These are phyloP conservation scores for Sisor rabdophorus DNA, from an alignment of 2,113 vertebrate species.

Conservation along the genomic window DNA sequence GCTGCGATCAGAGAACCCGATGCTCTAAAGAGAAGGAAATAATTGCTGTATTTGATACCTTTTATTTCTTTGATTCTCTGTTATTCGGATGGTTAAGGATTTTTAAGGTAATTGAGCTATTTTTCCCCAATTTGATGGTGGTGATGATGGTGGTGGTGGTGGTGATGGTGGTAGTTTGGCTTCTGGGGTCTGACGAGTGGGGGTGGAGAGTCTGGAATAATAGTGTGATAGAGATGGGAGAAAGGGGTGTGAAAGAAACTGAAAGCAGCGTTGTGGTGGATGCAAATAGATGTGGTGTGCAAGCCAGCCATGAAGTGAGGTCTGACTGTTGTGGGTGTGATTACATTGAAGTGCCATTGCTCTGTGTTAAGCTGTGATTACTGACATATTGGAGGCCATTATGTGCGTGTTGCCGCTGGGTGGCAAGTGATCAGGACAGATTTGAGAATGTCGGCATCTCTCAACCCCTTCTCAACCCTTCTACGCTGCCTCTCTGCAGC, in stretches of 20 bases:
- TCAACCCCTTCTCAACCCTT: constrained; percentile 36
- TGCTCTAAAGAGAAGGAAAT: constrained; percentile 49
- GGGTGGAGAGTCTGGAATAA: constrained; percentile 52
- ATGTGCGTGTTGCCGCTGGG: constrained; percentile 65
- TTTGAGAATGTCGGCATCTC: constrained; percentile 60
- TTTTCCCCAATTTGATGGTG: constrained; percentile 27
- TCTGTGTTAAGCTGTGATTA: constrained; percentile 62
- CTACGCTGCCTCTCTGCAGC: constrained; percentile 42
- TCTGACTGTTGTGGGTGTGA: constrained; percentile 43
- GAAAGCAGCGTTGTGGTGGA: constrained; percentile 47
- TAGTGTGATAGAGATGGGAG: constrained; percentile 38
- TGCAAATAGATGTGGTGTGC: constrained; percentile 14
- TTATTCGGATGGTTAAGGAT: constrained; percentile 45
- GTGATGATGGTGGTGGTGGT: constrained; percentile 1
- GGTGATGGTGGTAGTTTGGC: constrained; percentile 32
- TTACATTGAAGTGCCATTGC: constrained; percentile 5
- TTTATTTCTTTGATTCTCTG: constrained; percentile 20
- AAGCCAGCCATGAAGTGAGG: constrained; percentile 22
- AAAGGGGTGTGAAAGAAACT: constrained; percentile 44
- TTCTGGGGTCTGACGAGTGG: constrained; percentile 59
- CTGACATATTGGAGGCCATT: constrained; percentile 78
- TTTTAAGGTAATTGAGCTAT: constrained; percentile 59
- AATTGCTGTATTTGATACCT: constrained; percentile 22
- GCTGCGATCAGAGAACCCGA: constrained; percentile 65
- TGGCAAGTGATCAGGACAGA: constrained; percentile 61